Evolutionary conservation across 2,113 vertebrate species (phyloP), one percentile per base, ranked within the genome.

Genomic region (Poeciliopsis turrubarensis): DNA sequence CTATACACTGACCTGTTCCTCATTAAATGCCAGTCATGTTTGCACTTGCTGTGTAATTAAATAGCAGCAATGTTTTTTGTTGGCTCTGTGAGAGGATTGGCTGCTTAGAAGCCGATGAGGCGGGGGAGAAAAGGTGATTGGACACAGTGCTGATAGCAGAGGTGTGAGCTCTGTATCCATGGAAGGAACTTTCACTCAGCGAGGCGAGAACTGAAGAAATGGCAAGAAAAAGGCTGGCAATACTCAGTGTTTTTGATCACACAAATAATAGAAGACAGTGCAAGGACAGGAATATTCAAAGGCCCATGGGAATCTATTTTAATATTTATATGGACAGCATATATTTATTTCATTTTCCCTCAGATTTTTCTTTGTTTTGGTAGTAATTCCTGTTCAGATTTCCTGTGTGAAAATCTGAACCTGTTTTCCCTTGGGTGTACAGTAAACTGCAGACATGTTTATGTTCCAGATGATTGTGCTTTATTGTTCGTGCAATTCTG

Each of bases 1-100:
- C 84, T 79, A 80, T 89, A 72, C 69, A 30, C 72, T 72, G 51
- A 76, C 60, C 4, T 68, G 77, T 76, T 74, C 76, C 88, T 89
- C 79, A 90, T 94, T 94, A 93, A 89, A 94, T 92, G 89, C 83
- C 83, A 92, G 89, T 92, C 90, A 89, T 90, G 93, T 91, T 91
- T 93, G 70, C 83, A 89, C 87, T 85, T 70, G 80, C 83, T 74
- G 57, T 92, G 84, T 90, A 91, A 93, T 94, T 91, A 90, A 92
- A 84, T 82, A 89, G 78, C 77, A 86, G 57, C 77, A 29, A 86
- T 86, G 75, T 70, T 67, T 84, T 47, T 90, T 86, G 70, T 82
- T 60, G 11, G 75, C 74, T 34, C 82, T 72, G 68, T 37, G 68
- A 9, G 12, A 60, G 83, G 89, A 92, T 94, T 94, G 90, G 93